These are phyloP conservation scores for Automeris io DNA, from an alignment of 2,888 invertebrate species.

Conservation along the genomic window DNA sequence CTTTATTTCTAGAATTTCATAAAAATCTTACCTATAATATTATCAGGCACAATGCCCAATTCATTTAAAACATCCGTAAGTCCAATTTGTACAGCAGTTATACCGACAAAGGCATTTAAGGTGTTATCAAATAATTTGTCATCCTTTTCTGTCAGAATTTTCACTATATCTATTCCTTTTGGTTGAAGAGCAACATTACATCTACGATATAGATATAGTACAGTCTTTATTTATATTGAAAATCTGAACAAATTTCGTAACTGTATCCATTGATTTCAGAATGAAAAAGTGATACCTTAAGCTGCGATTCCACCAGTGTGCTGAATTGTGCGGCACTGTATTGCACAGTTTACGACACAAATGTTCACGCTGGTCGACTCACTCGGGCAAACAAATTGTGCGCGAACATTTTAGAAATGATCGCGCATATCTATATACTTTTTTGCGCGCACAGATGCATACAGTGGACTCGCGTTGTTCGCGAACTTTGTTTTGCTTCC, in stretches of 20 bases:
- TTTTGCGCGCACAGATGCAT: slow-evolving; percentile 14
- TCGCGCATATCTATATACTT: slow-evolving; percentile 14
- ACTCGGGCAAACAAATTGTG: slow-evolving; percentile 15
- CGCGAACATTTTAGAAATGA: slow-evolving; percentile 15
- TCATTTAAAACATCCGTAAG: slow-evolving; percentile 46
- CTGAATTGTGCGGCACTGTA: slow-evolving; percentile 18
- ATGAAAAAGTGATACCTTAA: too few species aligned
- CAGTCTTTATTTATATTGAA: too few species aligned
- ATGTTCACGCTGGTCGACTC: slow-evolving; percentile 18
- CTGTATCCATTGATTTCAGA: too few species aligned
- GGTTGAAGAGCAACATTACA: slow-evolving; percentile 76
- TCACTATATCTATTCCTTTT: slow-evolving; percentile 78
- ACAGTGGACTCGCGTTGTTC: slow-evolving; percentile 18
- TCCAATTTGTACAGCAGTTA: slow-evolving; percentile 80
- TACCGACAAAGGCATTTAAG: slow-evolving; percentile 83
- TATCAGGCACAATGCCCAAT: slow-evolving; percentile 80
- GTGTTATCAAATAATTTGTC: slow-evolving; percentile 79
- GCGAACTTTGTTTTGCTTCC: slow-evolving; percentile 20
- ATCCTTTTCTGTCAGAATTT: slow-evolving; percentile 78
- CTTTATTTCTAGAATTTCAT: too few species aligned
- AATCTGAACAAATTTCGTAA: too few species aligned
- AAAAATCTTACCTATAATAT: slow-evolving; percentile 80
- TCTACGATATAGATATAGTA: too few species aligned
- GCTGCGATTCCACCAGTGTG: slow-evolving; percentile 16
- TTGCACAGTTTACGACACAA: slow-evolving; percentile 17